Evolutionary conservation across 2,797 vertebrate genomes (phyloP).

Genomic region (Craterocephalus amniculus): DNA sequence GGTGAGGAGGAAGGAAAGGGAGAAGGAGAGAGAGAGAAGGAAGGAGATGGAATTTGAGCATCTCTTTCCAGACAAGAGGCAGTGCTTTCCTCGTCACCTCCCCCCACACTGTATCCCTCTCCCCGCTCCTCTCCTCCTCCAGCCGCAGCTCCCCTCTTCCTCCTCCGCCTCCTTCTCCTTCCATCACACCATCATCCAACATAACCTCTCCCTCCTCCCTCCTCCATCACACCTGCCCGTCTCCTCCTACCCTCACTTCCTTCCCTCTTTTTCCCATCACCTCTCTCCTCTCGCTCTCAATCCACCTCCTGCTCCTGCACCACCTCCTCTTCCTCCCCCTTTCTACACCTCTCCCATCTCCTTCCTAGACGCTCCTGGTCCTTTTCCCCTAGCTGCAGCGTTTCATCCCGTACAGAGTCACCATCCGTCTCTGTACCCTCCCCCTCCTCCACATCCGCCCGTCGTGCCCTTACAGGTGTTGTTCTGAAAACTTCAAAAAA

Average conservation of each 20-base stretch:
- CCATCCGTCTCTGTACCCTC: conserved; percentile 55
- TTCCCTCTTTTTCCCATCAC: conserved; percentile 62
- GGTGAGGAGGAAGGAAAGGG: conserved; percentile 51
- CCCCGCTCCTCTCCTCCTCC: conserved; percentile 64
- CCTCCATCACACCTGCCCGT: conserved; percentile 54
- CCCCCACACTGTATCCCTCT: conserved; percentile 58
- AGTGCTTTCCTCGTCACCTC: conserved; percentile 38
- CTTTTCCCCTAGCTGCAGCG: conserved; percentile 58
- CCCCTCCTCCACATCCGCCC: conserved; percentile 56
- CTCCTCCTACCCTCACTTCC: conserved; percentile 59
- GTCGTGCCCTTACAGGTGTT: conserved; percentile 72
- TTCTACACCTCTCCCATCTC: conserved; percentile 66
- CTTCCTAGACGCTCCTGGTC: conserved; percentile 50
- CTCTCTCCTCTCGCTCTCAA: conserved; percentile 48
- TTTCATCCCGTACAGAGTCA: conserved; percentile 68
- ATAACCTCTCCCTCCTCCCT: conserved; percentile 69
- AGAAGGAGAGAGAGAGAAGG: conserved; percentile 52
- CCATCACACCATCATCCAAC: conserved; percentile 74
- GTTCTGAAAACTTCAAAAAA: conserved; percentile 46
- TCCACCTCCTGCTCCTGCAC: conserved; percentile 32
- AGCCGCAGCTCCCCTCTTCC: conserved; percentile 48
- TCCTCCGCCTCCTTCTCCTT: conserved; percentile 70
- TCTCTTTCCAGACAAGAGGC: conserved; percentile 60
- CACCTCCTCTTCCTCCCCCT: conserved; percentile 34
- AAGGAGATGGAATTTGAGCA: conserved; percentile 53